Conservation (phyloP, 2,888 invertebrate species). For the Drepanosiphum platanoidis region DNA sequence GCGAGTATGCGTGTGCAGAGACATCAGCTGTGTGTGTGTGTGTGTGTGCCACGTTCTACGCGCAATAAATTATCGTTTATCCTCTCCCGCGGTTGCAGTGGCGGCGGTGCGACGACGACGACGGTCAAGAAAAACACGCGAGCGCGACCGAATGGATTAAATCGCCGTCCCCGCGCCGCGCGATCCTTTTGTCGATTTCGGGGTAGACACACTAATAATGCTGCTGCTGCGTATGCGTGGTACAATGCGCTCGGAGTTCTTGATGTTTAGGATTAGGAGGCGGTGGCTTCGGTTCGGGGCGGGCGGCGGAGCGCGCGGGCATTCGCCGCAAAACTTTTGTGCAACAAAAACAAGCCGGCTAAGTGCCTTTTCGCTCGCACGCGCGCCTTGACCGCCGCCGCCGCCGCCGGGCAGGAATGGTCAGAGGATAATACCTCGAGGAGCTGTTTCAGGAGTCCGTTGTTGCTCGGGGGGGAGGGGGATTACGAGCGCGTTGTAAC, state of each 20-base stretch:
- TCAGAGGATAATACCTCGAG: conserved; percentile 5
- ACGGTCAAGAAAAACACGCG: conserved; percentile 43
- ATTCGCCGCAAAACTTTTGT: conserved; percentile 40
- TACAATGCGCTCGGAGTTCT: conserved; percentile 6
- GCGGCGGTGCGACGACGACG: neutral
- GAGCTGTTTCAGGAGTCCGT: neutral
- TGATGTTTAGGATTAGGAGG: conserved; percentile 48
- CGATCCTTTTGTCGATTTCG: conserved; percentile 51
- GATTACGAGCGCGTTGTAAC: too few species aligned
- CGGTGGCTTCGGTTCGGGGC: neutral
- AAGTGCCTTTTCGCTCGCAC: conserved; percentile 22
- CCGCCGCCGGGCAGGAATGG: neutral
- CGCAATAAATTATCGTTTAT: conserved; percentile 37
- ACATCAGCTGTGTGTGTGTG: neutral
- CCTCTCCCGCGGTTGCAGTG: neutral
- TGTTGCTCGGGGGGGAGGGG: neutral
- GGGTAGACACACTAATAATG: too few species aligned
- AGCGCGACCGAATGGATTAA: conserved; percentile 43
- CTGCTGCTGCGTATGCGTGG: neutral
- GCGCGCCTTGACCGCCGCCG: neutral
- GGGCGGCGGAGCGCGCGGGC: too few species aligned
- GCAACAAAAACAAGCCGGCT: conserved; percentile 40
- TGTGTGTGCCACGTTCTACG: too few species aligned
- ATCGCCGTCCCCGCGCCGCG: neutral
- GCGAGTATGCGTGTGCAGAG: neutral